A percentile compares a stretch with the other conserved stretches of the same genome.
phyloP scores from a whole-genome alignment of 2,797 vertebrate species.

The Sitta carolinensis region DNA sequence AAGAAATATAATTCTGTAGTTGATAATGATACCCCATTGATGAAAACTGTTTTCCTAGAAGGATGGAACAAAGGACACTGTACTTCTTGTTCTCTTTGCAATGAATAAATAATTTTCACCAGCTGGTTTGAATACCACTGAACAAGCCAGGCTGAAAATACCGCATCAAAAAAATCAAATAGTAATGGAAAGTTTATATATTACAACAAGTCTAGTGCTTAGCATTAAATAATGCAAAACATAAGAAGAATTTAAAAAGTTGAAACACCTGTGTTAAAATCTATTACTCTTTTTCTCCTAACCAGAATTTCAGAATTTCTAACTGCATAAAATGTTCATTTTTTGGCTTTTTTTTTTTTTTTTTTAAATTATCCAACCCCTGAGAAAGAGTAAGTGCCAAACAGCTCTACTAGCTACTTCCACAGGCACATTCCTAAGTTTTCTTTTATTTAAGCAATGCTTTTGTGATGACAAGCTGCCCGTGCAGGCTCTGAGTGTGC shows the following conservation, averaged over 20 bases:
- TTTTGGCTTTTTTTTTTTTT: not conserved
- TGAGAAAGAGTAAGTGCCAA: not conserved
- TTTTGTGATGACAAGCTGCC: not conserved
- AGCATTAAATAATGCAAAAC: not conserved
- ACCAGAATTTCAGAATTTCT: not conserved
- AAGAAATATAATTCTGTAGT: not conserved
- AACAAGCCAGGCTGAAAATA: not conserved
- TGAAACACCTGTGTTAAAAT: not conserved
- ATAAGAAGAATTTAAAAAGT: not conserved
- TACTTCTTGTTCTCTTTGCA: not conserved
- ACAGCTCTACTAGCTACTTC: not conserved
- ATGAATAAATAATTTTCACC: not conserved
- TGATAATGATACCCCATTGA: not conserved
- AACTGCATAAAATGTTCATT: not conserved
- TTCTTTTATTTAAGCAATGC: not conserved
- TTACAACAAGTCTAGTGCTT: not conserved
- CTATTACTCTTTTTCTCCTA: not conserved
- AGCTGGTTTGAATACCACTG: not conserved
- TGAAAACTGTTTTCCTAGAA: not conserved
- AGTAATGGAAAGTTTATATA: not conserved
- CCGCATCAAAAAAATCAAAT: slow-evolving; percentile 5
- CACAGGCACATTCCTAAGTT: not conserved
- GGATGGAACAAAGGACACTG: not conserved
- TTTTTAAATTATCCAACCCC: not conserved
- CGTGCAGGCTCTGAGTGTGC: fast-evolving